phyloP scores from a whole-genome alignment of 2,888 invertebrate genomes.

The Lasioglossum zephyrum region DNA sequence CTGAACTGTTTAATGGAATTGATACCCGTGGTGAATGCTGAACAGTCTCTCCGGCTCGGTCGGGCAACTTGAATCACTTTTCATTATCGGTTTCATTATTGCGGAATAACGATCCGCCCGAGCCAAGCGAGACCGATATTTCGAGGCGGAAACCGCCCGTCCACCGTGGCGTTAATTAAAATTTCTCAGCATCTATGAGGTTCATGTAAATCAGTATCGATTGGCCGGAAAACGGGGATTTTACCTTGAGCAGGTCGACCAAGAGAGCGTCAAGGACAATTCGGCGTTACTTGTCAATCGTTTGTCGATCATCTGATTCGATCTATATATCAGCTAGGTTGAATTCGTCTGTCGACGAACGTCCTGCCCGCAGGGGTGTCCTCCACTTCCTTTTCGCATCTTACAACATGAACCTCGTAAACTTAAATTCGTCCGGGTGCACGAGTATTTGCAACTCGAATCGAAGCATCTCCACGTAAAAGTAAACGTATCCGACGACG shows the following conservation, averaged over 20 bases:
- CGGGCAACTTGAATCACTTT: conserved; percentile 16
- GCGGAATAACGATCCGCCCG: conserved; percentile 14
- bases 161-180: conserved; percentile 55
- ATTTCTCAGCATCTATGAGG: conserved; percentile 49
- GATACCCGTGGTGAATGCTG: background rate
- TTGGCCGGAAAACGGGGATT: conserved; percentile 41
- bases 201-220: conserved; percentile 66
- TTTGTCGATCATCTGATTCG: background rate
- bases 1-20: background rate
- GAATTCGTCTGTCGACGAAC: background rate
- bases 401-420: conserved; percentile 78
- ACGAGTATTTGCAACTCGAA: conserved; percentile 79
- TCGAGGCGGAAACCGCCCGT: conserved; percentile 18
- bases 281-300: background rate
- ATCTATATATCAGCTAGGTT: background rate
- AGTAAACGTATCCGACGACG: conserved; percentile 79
- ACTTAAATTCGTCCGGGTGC: conserved; percentile 75
- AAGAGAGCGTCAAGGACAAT: conserved; percentile 14
- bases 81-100: conserved; percentile 43
- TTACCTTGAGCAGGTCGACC: conserved; percentile 29
- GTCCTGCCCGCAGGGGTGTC: background rate
- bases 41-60: background rate
- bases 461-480: conserved; percentile 77
- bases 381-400: background rate
- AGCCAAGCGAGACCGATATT: conserved; percentile 15